Evolutionary conservation across 2,888 invertebrate species (phyloP), one percentile per base, ranked within the genome.

Genomic region (Apotomis betuletana): DNA sequence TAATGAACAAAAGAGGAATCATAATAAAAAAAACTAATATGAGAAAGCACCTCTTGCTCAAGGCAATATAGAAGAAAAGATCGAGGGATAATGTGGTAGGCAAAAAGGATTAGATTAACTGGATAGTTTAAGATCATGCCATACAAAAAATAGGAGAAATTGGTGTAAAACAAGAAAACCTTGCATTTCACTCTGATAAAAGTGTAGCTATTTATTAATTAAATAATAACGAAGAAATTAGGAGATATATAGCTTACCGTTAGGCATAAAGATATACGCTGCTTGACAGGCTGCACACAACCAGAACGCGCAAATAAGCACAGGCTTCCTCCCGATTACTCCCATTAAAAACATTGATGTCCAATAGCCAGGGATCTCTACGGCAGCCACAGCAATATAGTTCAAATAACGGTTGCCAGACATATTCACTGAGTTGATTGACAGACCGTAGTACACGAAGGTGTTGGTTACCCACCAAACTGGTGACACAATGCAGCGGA

Each of bases 291-390:
- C 79, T 6, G 94, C 95, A 75, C 95, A 95, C 0, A 94, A 49
- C 70, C 95, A 80, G 84, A 95, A 95, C 0, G 94, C 94, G 0
- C 87, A 87, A 49, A 93, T 93, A 5, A 96, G 84, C 0, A 95
- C 94, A 6, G 93, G 90, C 74, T 94, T 94, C 74, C 96, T 89
- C 3, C 96, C 96, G 8, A 95, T 82, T 65, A 85, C 91, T 74
- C 94, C 94, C 80, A 96, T 90, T 12, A 95, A 83, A 6, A 94
- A 81, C 68, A 94, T 94, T 0, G 95, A 94, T 27, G 94, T 79
- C 78, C 95, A 89, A 78, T 95, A 95, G 0, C 95, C 96, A 0
- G 96, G 96, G 58, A 96, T 95, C 82, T 96, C 96, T 0, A 95
- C 93, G 0, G 94, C 83, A 0, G 94, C 87, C 4, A 95, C 95